Evolutionary conservation across 37 sponge, comb jelly and placozoan genomes (phyloP).

Genomic region (Halisarca cf. caerulea): DNA sequence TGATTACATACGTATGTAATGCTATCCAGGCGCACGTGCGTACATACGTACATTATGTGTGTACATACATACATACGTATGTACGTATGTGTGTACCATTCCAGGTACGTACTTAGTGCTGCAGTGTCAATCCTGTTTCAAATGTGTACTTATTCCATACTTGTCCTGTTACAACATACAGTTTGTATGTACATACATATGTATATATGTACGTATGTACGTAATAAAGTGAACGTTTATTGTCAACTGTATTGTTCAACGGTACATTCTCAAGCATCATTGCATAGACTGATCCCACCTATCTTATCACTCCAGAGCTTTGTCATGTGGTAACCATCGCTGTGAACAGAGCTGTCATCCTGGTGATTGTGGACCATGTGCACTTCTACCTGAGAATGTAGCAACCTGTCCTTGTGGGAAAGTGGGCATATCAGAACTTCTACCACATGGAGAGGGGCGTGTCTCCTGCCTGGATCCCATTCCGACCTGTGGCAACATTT

Average conservation of each 20-base stretch:
- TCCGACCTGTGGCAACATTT: conserved; percentile 78
- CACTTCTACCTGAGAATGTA: conserved; percentile 57
- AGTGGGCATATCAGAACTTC: conserved; percentile 47
- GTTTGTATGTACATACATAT: background rate
- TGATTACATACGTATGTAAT: no score
- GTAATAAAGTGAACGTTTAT: no score
- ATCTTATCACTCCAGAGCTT: conserved; percentile 34
- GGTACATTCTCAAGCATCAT: background rate
- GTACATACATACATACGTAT: no score
- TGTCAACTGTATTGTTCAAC: no score
- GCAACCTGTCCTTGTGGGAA: conserved; percentile 90
- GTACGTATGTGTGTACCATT: no score
- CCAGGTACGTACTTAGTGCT: no score
- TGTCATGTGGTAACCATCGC: conserved; percentile 88
- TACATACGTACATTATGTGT: no score
- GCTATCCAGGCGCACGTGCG: no score
- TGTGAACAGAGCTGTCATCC: conserved; percentile 82
- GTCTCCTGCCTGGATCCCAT: conserved; percentile 87
- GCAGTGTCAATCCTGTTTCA: background rate
- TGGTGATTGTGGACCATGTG: conserved; percentile 76
- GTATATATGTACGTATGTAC: no score
- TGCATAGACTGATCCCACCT: background rate
- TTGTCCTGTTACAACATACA: background rate
- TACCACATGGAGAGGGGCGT: conserved; percentile 44
- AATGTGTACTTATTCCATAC: background rate